These are phyloP conservation scores for Malacosoma neustria DNA, from an alignment of 2,888 invertebrate species.

Conservation along the genomic window DNA sequence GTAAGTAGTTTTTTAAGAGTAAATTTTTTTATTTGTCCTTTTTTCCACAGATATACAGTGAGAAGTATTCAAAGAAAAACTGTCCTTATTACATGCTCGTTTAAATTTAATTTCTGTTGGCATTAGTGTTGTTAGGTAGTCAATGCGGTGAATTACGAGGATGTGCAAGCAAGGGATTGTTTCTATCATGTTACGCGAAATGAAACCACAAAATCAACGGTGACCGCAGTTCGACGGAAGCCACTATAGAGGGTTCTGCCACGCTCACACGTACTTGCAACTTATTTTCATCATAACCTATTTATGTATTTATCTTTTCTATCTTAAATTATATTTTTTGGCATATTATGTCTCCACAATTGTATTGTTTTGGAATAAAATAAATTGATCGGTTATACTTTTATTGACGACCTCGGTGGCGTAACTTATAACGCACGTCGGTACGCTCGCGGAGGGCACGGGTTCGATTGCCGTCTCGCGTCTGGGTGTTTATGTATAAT, in stretches of 20 bases:
- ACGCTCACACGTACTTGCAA: conserved; percentile 50
- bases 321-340: no score
- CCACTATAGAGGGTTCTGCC: conserved; percentile 40
- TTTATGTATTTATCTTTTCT: background rate
- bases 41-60: background rate
- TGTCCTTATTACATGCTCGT: background rate
- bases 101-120: conserved; percentile 15
- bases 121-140: conserved; percentile 27
- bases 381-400: no score
- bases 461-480: no score
- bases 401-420: no score
- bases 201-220: conserved; percentile 69
- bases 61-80: background rate
- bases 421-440: no score
- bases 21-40: conserved; percentile 1
- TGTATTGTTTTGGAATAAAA: no score
- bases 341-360: no score
- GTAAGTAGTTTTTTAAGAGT: no score
- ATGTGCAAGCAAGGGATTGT: conserved; percentile 46
- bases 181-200: conserved; percentile 72
- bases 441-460: no score
- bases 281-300: conserved; percentile 29
- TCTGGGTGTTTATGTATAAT: no score
- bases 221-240: conserved; percentile 69
- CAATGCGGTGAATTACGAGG: conserved; percentile 34